These are phyloP conservation scores for Neuroscelio doddi DNA, from an alignment of 2,888 invertebrate species.

Conservation along the genomic window DNA sequence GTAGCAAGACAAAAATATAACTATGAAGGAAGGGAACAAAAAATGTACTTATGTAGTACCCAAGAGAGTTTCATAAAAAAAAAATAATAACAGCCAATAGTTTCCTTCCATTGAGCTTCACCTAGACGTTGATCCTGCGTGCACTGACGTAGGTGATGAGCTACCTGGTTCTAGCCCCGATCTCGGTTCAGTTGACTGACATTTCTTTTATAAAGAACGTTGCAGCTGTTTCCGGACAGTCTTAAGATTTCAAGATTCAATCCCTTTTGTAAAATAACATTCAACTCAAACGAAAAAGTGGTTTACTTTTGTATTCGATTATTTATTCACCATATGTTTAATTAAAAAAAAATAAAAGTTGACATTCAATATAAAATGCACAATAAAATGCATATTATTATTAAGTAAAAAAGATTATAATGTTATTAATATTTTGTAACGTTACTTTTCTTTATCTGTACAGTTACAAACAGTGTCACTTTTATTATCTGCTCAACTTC, in stretches of 20 bases:
- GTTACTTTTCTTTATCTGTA: no score
- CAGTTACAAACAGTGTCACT: no score
- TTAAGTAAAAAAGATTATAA: no score
- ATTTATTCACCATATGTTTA: no score
- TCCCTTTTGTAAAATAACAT: constrained; percentile 17
- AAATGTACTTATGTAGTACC: constrained; percentile 6
- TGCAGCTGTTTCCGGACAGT: constrained; percentile 35
- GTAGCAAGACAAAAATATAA: no score
- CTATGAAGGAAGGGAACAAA: constrained; percentile 4
- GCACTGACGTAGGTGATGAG: constrained; percentile 36
- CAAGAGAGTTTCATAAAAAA: constrained; percentile 15
- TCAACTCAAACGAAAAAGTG: not conserved
- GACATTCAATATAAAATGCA: no score
- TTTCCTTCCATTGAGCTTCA: constrained; percentile 9
- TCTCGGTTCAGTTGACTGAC: constrained; percentile 33
- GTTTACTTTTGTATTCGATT: no score
- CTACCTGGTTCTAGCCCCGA: constrained; percentile 17
- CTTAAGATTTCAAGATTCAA: constrained; percentile 21
- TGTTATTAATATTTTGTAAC: no score
- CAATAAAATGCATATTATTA: no score
- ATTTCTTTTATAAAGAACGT: constrained; percentile 28
- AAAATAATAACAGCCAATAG: constrained; percentile 22
- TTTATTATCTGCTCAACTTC: no score
- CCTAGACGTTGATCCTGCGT: no score
- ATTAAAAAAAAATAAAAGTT: no score